Evolutionary conservation across 2,888 invertebrate genomes (phyloP), one percentile per base, ranked within the genome.

Genomic region (Rotaria macrura): DNA sequence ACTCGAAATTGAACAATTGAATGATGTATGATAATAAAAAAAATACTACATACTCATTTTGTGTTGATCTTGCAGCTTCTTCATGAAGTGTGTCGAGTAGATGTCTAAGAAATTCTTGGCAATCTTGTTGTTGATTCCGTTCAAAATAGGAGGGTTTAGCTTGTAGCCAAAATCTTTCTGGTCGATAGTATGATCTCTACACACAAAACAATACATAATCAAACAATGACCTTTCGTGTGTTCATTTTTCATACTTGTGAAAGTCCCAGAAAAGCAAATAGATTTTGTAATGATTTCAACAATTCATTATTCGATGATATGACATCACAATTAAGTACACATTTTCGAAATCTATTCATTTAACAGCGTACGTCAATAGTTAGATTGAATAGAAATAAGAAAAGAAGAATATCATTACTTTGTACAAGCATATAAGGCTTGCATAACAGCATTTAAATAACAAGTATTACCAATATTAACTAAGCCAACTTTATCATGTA

Each of bases 101-200:
- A 89, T 95, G 94, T 85, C 94, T 94, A 86, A 96, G 93, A 90
- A 96, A 95, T 91, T 96, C 96, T 91, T 96, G 95, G 0, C 95
- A 94, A 90, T 96, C 96, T 90, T 96, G 95, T 89, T 96, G 96
- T 87, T 95, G 94, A 89, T 93, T 93, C 12, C 91, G 91, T 43
- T 90, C 89, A 89, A 92, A 92, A 87, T 90, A 90, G 1, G 65
- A 65, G 17, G 79, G 79, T 79, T 79, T 79, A 14, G 79, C 43
- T 79, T 79, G 79, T 43, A 43, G 79, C 79, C 79, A 79, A 79
- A 79, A 79, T n/a, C 43, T 23, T 79, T 79, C 79, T n/a, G 79
- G 79, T 25, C 43, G 79, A n/a, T 79, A 79, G n/a, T n/a, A 14
- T 43, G 79, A 25, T 43, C 79, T 23, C 79, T 79, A 79, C 47